phyloP scores from a whole-genome alignment of 2,113 vertebrate species.

The Plecotus auritus region DNA sequence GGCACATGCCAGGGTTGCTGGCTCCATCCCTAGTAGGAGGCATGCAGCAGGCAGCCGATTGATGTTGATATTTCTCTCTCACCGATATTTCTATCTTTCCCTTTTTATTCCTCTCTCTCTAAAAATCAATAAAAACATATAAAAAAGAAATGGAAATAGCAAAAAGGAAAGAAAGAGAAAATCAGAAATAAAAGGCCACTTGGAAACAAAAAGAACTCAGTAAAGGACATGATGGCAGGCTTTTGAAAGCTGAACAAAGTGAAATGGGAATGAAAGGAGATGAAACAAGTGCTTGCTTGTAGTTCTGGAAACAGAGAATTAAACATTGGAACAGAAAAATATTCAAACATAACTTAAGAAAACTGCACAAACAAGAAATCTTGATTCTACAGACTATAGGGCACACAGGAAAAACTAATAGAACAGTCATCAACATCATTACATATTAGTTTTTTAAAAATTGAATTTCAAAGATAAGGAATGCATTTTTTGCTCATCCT shows the following conservation, averaged over 20 bases:
- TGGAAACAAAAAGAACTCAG: background rate
- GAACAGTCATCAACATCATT: background rate
- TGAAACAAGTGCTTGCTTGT: background rate
- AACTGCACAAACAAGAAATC: background rate
- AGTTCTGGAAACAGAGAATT: constrained; percentile 26
- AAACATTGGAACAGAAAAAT: constrained; percentile 8
- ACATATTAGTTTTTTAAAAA: background rate
- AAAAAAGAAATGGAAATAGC: no score
- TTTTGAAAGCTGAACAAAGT: constrained; percentile 11
- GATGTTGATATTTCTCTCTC: no score
- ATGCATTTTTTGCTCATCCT: background rate
- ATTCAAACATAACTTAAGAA: background rate
- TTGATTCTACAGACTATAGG: background rate
- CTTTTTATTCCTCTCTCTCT: no score
- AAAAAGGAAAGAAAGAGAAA: background rate
- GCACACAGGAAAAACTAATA: background rate
- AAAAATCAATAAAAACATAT: no score
- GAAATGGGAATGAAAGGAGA: background rate
- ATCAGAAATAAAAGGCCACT: background rate
- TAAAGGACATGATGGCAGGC: background rate
- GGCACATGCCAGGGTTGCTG: no score
- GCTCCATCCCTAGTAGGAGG: no score
- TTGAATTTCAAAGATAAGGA: background rate
- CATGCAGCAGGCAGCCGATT: no score
- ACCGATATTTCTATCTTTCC: no score